phyloP scores from a whole-genome alignment of 2,797 vertebrate genomes.

The Fratercula arctica region DNA sequence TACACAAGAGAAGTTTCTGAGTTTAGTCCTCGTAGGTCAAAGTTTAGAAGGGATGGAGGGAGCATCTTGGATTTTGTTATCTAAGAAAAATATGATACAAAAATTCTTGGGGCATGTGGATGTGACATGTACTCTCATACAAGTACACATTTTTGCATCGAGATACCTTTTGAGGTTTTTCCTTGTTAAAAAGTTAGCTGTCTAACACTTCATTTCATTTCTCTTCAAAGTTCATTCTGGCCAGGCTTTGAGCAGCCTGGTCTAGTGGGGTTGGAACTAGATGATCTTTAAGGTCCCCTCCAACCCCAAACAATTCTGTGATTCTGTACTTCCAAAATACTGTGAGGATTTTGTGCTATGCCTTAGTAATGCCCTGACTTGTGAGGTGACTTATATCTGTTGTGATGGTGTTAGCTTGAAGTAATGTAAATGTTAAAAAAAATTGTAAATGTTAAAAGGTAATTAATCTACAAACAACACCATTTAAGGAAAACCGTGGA shows the following conservation, averaged over 20 bases:
- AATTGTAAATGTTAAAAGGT: background rate
- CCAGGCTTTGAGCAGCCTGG: too few species aligned
- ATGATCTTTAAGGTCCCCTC: too few species aligned
- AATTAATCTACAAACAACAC: background rate
- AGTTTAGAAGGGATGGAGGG: background rate
- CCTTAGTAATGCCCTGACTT: background rate
- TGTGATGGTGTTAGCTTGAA: background rate
- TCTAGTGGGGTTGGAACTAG: too few species aligned
- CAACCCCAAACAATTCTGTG: too few species aligned
- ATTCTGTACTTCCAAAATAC: background rate
- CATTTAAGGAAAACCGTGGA: background rate
- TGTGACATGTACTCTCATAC: background rate
- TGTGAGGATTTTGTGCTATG: background rate
- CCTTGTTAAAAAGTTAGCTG: background rate
- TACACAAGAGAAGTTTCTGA: background rate
- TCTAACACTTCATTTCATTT: background rate
- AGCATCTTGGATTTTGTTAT: background rate
- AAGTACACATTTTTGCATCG: background rate
- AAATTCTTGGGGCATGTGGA: background rate
- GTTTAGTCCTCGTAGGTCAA: background rate
- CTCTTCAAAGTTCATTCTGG: background rate
- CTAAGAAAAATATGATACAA: background rate
- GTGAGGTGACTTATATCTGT: background rate
- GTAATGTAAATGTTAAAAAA: background rate
- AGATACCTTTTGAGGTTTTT: background rate